Evolutionary conservation across 1,140 invertebrate species (phyloP), one percentile per base, ranked within the genome.

Genomic region (Maniola jurtina): DNA sequence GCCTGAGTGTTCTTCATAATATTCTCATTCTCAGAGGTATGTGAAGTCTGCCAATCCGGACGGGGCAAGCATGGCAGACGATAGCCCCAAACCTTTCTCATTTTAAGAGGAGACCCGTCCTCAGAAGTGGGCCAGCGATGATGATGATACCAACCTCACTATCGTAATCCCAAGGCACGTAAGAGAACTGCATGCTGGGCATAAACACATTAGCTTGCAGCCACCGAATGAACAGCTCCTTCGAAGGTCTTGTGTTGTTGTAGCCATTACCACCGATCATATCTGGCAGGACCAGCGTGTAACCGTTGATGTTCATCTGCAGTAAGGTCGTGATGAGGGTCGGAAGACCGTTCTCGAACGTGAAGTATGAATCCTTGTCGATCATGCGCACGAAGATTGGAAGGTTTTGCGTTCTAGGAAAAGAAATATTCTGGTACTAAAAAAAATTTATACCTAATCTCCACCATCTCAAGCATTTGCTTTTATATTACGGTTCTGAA

Each of bases 261-360:
- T 97, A 96, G 0, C 94, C 96, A 82, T 98, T 98, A 9, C 97
- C 97, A 5, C 97, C 97, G 70, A 99, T 95, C 95, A 98, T 97
- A 80, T 98, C 97, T 0, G 97, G 96, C 1, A 98, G 85, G 5
- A 98, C 95, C 77, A 96, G 95, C 0, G 95, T 93, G 86, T 98
- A 98, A 7, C 97, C 97, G 73, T 95, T 94, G 25, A 98, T 80
- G 76, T 97, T 97, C 92, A 96, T 94, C 66, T 95, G 94, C 6
- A 98, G 84, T 0, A 96, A 86, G 1, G 96, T 96, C 0, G 97
- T 96, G 34, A 98, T 94, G 3, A 98, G 80, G 0, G 96, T 95
- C 0, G 93, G 86, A 0, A 95, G 77, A 5, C 97, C 97, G 81
- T 97, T 96, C 62, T 95, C 92, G 79, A 93, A 93, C 25, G 92